A percentile compares a stretch with the other conserved stretches of the same genome.
Evolutionary conservation across 2,797 vertebrate genomes (phyloP).

Genomic region (Lindbergichthys nudifrons): DNA sequence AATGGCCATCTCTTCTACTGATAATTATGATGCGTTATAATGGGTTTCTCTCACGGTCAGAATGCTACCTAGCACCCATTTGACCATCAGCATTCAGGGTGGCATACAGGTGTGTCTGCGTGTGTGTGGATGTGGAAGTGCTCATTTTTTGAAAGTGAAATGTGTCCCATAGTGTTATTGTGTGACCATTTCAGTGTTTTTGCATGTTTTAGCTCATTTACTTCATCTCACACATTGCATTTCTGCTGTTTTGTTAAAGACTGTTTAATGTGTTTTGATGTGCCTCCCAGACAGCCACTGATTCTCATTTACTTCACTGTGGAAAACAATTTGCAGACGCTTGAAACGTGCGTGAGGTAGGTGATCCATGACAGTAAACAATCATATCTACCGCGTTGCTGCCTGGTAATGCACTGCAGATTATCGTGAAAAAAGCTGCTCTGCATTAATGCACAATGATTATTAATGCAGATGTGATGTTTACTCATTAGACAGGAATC

Average conservation of each 20-base stretch:
- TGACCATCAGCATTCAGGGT: constrained; percentile 33
- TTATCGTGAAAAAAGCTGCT: neutral
- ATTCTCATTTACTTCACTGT: constrained; percentile 26
- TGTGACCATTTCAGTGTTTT: constrained; percentile 49
- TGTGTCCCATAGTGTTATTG: constrained; percentile 16
- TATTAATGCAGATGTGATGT: constrained; percentile 9
- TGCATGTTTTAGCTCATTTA: constrained; percentile 57
- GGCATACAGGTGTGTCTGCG: constrained; percentile 4
- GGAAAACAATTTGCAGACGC: constrained; percentile 11
- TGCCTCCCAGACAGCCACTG: constrained; percentile 18
- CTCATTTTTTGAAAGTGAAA: constrained; percentile 62
- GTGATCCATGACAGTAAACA: constrained; percentile 20
- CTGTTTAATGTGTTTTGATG: constrained; percentile 25
- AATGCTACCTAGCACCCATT: neutral
- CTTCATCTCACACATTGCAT: constrained; percentile 17
- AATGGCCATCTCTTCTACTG: neutral
- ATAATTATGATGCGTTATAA: constrained; percentile 7
- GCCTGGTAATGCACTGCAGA: neutral
- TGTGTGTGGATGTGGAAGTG: constrained; percentile 4
- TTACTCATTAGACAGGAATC: neutral
- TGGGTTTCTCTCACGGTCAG: constrained; percentile 19
- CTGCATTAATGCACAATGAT: constrained; percentile 15
- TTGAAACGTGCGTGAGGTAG: neutral
- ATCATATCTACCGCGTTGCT: constrained; percentile 13
- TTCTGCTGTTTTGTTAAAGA: constrained; percentile 22